Conservation (phyloP, 2,113 vertebrate genomes). For the Typhlomys cinereus region DNA sequence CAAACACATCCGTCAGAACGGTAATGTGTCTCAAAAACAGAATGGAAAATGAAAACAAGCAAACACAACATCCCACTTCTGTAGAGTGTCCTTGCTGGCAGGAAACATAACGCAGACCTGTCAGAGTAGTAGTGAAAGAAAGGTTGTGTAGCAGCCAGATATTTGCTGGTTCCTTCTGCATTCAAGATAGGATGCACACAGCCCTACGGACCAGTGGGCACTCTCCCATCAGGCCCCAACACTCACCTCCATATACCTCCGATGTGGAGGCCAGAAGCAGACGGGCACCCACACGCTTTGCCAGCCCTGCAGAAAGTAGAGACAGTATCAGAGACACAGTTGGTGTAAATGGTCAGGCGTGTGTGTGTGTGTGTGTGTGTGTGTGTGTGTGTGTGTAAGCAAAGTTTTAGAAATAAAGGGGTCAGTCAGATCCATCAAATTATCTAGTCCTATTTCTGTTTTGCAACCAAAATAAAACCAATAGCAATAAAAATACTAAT, state of each 20-base stretch:
- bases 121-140: fast-evolving
- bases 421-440: background rate
- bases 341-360: background rate
- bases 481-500: background rate
- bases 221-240: background rate
- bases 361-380: background rate
- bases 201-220: fast-evolving
- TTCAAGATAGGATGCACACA: background rate
- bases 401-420: background rate
- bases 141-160: background rate
- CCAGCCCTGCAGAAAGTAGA: conserved; percentile 88
- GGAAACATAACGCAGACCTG: background rate
- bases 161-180: background rate
- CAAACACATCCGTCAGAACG: no score
- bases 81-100: background rate
- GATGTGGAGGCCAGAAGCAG: conserved; percentile 97
- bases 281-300: conserved; percentile 97
- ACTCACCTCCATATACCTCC: conserved; percentile 98
- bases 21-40: background rate
- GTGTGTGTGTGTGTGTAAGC: background rate
- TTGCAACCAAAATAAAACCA: background rate
- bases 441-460: background rate
- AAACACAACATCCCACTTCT: background rate
- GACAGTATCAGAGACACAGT: background rate
- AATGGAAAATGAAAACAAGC: background rate